Evolutionary conservation across 92 coral and sea anemone genomes (phyloP).

Genomic region (Zoanthus sansibaricus): DNA sequence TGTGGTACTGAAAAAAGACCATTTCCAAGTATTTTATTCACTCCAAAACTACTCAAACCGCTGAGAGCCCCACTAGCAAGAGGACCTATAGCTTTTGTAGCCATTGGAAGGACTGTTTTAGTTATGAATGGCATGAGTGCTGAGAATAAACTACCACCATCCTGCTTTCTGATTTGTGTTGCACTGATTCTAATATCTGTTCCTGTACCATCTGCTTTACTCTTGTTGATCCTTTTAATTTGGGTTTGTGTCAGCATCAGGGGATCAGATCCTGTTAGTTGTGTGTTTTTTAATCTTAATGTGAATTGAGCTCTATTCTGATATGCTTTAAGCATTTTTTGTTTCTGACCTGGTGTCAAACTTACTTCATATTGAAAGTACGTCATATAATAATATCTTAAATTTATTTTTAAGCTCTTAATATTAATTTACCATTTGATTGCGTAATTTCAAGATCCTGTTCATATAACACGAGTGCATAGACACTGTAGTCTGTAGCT

Average conservation of each 20-base stretch:
- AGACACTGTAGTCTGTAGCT: conserved; percentile 1
- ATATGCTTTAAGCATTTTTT: too few relatives aligned
- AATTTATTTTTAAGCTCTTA: not conserved
- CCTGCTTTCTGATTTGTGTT: too few relatives aligned
- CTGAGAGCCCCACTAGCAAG: not conserved
- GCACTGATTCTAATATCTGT: too few relatives aligned
- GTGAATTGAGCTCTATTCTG: too few relatives aligned
- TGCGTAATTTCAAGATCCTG: not conserved
- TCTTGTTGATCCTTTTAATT: not conserved
- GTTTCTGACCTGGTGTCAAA: too few relatives aligned
- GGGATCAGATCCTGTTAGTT: too few relatives aligned
- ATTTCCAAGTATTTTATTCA: not conserved
- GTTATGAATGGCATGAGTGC: not conserved
- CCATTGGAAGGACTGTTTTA: not conserved
- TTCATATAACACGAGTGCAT: not conserved
- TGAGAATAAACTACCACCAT: not conserved
- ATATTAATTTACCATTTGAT: not conserved
- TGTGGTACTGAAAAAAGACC: too few relatives aligned
- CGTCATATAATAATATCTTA: not conserved
- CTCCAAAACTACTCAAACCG: not conserved
- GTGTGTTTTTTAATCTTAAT: too few relatives aligned
- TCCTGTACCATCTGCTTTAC: too few relatives aligned
- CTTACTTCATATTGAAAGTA: too few relatives aligned
- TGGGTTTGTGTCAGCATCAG: not conserved
- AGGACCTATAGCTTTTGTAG: not conserved